Percentiles rank a stretch among this genome's conserved stretches.
phyloP scores from a whole-genome alignment of 2,797 vertebrate genomes.

The Acridotheres tristis region DNA sequence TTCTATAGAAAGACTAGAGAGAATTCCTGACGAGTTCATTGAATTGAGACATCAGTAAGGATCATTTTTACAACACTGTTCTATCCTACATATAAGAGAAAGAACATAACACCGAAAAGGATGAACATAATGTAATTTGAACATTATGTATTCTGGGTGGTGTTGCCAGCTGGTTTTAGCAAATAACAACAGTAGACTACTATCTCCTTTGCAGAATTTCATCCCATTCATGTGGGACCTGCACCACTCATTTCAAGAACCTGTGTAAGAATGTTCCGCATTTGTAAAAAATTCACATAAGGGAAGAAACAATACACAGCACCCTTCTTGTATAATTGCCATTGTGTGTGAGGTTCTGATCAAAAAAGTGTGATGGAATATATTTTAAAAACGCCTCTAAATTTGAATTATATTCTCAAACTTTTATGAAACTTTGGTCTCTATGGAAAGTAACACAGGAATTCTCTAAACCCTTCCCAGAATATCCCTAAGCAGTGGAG shows the following conservation, averaged over 20 bases:
- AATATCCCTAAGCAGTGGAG: neutral
- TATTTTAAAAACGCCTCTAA: fast-evolving
- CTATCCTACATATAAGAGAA: neutral
- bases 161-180: neutral
- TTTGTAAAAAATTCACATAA: too few species aligned
- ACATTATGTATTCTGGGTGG: neutral
- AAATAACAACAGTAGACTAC: neutral
- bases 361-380: neutral
- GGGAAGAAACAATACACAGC: neutral
- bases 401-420: neutral
- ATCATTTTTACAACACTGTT: neutral
- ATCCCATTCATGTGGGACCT: neutral
- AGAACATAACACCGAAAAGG: neutral
- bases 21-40: neutral
- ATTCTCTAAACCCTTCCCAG: neutral
- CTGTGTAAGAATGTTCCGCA: fast-evolving
- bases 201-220: neutral
- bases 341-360: neutral
- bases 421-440: neutral
- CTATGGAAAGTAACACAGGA: neutral
- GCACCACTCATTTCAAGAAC: neutral
- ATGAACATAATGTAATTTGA: neutral
- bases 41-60: neutral
- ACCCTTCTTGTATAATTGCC: neutral
- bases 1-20: neutral